Evolutionary conservation across 2,888 invertebrate genomes (phyloP), one percentile per base, ranked within the genome.

Genomic region (Sisyra terminalis): DNA sequence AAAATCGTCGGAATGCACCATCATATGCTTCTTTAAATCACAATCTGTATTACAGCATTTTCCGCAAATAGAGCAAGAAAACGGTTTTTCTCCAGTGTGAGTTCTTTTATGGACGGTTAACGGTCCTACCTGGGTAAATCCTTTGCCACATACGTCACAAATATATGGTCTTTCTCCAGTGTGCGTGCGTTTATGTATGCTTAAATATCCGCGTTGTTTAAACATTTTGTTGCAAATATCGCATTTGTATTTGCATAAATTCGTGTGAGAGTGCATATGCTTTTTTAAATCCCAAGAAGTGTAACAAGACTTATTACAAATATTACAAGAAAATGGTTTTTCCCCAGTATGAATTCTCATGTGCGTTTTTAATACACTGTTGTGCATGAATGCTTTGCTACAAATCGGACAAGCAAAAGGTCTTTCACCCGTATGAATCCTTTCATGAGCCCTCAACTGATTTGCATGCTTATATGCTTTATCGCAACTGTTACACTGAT

Each of bases 11-110:
- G 41, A 34, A 14, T 41, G 41, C 8, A 34, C 34, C 41, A 41
- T 41, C 41, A 41, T 41, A 34, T 41, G 41, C n/a, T 41, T 41
- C 18, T 34, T 32, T 17, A 41, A 18, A 34, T 41, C 41, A 34
- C 41, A 41, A 13, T 41, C 41, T 2, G 41, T 41, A 24, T 32
- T 41, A 17, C 41, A 41, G 8, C 16, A 18, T 18, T 41, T 41
- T 18, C 24, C 30, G 14, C 41, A 41, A 9, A 41, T 14, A 6
- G 17, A 15, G 34, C 41, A 41, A 6, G 41, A 32, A n/a, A 41
- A 41, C 2, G 41, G 41, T 14, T 35, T 32, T 34, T 41, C 41
- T 8, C 41, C 41, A 11, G 41, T 41, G 18, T 41, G 41, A 6
- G 41, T 41, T 13, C 41, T 32, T 18, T 41, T 41, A 18, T 41